Evolutionary conservation across 2,113 vertebrate genomes (phyloP).

Genomic region (Brachyhypopomus occidentalis): DNA sequence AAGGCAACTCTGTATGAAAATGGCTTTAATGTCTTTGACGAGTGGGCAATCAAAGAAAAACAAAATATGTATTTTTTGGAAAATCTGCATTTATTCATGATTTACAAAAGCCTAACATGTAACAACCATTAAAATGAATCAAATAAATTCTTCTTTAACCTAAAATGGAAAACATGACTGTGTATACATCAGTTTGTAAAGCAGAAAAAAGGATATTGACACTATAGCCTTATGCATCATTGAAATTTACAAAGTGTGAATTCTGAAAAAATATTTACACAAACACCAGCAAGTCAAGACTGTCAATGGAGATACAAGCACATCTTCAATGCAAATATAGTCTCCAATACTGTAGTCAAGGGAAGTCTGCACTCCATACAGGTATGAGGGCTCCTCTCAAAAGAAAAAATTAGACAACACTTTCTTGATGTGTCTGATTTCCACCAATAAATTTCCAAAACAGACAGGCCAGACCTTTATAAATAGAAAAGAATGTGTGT

Average conservation of each 20-base stretch:
- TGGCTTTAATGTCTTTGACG: too few relatives aligned
- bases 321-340: slow-evolving; percentile 29
- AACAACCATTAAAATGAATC: slow-evolving; percentile 75
- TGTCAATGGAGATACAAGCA: slow-evolving; percentile 44
- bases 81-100: slow-evolving; percentile 83
- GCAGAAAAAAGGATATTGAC: slow-evolving; percentile 51
- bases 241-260: slow-evolving; percentile 55
- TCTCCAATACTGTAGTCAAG: slow-evolving; percentile 43
- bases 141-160: slow-evolving; percentile 69
- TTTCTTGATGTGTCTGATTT: slow-evolving; percentile 51
- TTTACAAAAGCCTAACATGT: slow-evolving; percentile 82
- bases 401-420: slow-evolving; percentile 43
- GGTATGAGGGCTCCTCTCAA: slow-evolving; percentile 42
- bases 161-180: slow-evolving; percentile 59
- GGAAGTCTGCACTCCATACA: slow-evolving; percentile 34
- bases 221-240: slow-evolving; percentile 45
- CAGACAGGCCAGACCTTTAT: slow-evolving; percentile 53
- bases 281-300: slow-evolving; percentile 61
- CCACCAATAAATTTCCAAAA: slow-evolving; percentile 41
- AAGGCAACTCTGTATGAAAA: too few relatives aligned
- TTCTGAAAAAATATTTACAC: slow-evolving; percentile 65
- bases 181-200: slow-evolving; percentile 57
- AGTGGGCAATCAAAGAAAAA: not conserved
- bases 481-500: slow-evolving; percentile 60
- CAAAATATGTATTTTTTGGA: slow-evolving; percentile 64